Evolutionary conservation across 2,113 vertebrate species (phyloP).

Genomic region (Barbus barbus): DNA sequence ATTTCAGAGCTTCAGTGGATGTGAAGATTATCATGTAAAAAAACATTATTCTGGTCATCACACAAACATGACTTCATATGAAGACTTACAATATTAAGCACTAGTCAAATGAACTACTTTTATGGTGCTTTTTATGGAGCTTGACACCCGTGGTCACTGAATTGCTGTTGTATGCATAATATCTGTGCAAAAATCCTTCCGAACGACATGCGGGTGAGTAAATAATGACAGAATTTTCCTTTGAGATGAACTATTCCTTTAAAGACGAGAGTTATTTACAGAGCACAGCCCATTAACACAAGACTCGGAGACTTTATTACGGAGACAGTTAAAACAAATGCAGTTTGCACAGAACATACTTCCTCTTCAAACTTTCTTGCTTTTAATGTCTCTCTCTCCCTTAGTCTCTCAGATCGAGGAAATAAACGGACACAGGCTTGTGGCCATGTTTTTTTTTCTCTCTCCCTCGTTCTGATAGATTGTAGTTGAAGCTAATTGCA

Average conservation of each 20-base stretch:
- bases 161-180: not conserved
- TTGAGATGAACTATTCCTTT: not conserved
- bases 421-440: constrained; percentile 15
- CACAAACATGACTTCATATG: too few relatives aligned
- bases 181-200: not conserved
- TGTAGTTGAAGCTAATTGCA: constrained; percentile 74
- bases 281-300: constrained; percentile 3
- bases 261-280: constrained; percentile 1
- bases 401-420: not conserved
- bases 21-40: too few relatives aligned
- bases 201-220: not conserved
- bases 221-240: not conserved
- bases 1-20: too few relatives aligned
- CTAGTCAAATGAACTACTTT: not conserved
- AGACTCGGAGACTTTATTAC: not conserved
- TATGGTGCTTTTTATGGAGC: not conserved
- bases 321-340: constrained; percentile 25
- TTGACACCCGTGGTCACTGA: not conserved
- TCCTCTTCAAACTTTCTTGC: not conserved
- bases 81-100: not conserved
- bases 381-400: constrained; percentile 29
- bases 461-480: constrained; percentile 61
- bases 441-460: not conserved
- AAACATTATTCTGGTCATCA: too few relatives aligned
- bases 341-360: constrained; percentile 2